Evolutionary conservation across 2,888 invertebrate species (phyloP).

Genomic region (Cryptocephalus moraei): DNA sequence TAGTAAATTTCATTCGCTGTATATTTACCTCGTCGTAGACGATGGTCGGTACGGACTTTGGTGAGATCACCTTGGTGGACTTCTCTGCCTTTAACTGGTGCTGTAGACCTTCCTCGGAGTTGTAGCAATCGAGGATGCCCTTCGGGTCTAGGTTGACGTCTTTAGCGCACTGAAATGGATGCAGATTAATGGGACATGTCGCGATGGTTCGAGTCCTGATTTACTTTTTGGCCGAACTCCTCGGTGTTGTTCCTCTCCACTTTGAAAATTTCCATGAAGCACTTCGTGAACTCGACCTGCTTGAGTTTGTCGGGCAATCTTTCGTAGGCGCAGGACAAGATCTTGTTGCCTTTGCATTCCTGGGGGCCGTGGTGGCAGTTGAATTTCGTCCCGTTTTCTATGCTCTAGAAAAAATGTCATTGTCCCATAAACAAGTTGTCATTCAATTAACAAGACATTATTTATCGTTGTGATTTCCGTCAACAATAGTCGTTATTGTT

Average conservation of each 20-base stretch:
- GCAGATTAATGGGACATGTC: conserved; percentile 1
- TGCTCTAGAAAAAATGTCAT: conserved; percentile 26
- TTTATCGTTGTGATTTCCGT: no score
- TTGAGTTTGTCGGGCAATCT: conserved; percentile 31
- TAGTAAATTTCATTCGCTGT: neutral
- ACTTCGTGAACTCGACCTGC: conserved; percentile 31
- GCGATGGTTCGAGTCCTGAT: neutral
- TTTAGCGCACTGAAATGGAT: conserved; percentile 35
- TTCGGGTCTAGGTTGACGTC: conserved; percentile 32
- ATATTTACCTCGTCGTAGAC: conserved; percentile 41
- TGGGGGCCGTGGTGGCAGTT: conserved; percentile 53
- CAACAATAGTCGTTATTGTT: no score
- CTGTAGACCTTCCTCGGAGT: conserved; percentile 33
- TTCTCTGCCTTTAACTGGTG: conserved; percentile 43
- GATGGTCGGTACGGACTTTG: conserved; percentile 45
- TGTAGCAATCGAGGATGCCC: conserved; percentile 34
- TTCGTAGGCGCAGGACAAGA: conserved; percentile 50
- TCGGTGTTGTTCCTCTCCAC: conserved; percentile 12
- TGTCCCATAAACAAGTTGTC: no score
- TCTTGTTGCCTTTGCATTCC: conserved; percentile 52
- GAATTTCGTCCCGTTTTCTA: conserved; percentile 19
- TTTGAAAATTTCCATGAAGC: conserved; percentile 30
- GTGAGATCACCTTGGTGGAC: conserved; percentile 37
- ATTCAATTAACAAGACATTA: no score
- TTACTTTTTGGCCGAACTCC: conserved; percentile 23